Conservation (phyloP, 2,113 vertebrate genomes). For the Chascanopsetta lugubris region DNA sequence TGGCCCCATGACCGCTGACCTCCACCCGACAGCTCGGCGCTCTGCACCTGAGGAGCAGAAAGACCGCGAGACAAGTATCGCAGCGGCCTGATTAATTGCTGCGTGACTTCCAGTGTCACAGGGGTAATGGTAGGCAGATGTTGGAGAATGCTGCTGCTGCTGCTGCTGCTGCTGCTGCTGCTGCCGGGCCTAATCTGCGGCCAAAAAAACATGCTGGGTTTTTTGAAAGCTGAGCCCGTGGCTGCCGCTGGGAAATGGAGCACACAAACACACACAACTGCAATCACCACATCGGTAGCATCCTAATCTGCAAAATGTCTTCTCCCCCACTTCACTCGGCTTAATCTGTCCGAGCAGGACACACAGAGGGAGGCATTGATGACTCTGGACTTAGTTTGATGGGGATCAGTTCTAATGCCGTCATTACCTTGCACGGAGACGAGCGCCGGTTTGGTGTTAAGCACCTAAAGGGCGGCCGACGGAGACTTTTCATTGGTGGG, state of each 20-base stretch:
- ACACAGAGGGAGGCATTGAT: constrained; percentile 45
- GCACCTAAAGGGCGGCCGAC: constrained; percentile 18
- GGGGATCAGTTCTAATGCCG: constrained; percentile 51
- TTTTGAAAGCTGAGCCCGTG: constrained; percentile 43
- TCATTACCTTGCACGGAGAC: constrained; percentile 35
- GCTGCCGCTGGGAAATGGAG: constrained; percentile 31
- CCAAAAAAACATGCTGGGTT: constrained; percentile 45
- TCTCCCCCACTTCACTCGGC: constrained; percentile 3
- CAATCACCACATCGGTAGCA: constrained; percentile 27
- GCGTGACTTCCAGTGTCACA: constrained; percentile 54
- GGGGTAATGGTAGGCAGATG: constrained; percentile 70
- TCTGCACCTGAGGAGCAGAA: constrained; percentile 44
- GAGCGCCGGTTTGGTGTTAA: constrained; percentile 32
- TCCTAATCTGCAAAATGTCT: constrained; percentile 53
- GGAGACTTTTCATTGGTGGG: constrained; percentile 18
- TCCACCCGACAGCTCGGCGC: constrained; percentile 31
- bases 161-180: too few relatives aligned
- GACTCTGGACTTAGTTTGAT: constrained; percentile 32
- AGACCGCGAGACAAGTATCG: constrained; percentile 45
- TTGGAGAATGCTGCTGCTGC: constrained; percentile 35
- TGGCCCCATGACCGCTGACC: constrained; percentile 33
- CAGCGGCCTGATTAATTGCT: constrained; percentile 61
- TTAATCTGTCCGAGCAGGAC: constrained; percentile 42
- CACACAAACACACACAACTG: constrained; percentile 30
- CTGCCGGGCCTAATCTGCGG: constrained; percentile 51